Evolutionary conservation across 2,797 vertebrate species (phyloP), one percentile per base, ranked within the genome.

Genomic region (Xiphophorus birchmanni): DNA sequence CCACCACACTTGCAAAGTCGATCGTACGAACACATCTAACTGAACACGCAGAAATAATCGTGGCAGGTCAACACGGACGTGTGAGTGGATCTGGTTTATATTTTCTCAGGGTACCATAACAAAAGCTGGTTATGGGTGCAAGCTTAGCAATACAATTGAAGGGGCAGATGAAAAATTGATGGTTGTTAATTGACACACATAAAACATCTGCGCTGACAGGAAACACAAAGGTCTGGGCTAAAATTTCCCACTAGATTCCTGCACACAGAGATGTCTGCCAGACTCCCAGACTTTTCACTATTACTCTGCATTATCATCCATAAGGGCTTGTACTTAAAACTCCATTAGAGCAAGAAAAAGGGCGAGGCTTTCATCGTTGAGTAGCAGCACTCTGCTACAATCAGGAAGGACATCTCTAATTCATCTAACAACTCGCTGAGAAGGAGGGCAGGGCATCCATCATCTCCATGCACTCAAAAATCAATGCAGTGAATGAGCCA

Each of bases 231-330:
- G 86, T 85, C 72, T 5, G 40, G 84, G 83, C 89, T 84, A 88
- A 47, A 89, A 91, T 80, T 87, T 84, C 81, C 35, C 78, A 75
- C 84, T 85, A 84, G 84, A 91, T 85, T 90, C 90, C 87, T 87
- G 82, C 77, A 80, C 79, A 79, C 76, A 78, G 74, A 85, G 54
- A 65, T 76, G 86, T 79, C 87, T 87, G 86, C 87, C 88, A 86
- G 90, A 82, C 83, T 80, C 83, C 40, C 79, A 90, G 84, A 92
- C 89, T 86, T 91, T 92, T 94, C 90, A 90, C 90, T 92, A 93
- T 94, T 93, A 93, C 90, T 89, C 83, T 90, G 86, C 94, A 95
- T 95, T 95, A 95, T 86, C 84, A 86, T 87, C 92, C 91, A 91
- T 94, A 94, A 93, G 87, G 77, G 85, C 35, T 76, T 83, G 91